A percentile compares a stretch with the other conserved stretches of the same genome.
Conservation (phyloP, 1,140 invertebrate species). For the Drosophila subpulchrella region DNA sequence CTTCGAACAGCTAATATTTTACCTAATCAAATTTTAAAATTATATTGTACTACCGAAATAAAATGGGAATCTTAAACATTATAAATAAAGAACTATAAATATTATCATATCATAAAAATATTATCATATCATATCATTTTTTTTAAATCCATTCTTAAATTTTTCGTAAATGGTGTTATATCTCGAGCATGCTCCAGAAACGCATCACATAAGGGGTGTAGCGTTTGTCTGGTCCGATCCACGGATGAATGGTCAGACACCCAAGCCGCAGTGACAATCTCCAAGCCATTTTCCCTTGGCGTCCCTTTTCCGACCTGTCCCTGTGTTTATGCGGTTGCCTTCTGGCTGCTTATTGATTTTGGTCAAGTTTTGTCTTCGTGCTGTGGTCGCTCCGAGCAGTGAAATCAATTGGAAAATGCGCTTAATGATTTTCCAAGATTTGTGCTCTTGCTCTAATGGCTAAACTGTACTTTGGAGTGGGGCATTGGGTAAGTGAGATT, state of each 20-base stretch:
- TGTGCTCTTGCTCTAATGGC: constrained; percentile 46
- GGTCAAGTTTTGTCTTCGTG: constrained; percentile 56
- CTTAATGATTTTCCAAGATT: constrained; percentile 75
- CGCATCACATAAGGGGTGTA: neutral
- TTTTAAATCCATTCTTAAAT: no score
- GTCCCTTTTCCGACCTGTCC: constrained; percentile 16
- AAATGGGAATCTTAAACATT: no score
- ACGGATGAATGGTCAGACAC: constrained; percentile 53
- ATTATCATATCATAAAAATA: no score
- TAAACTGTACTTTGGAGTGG: constrained; percentile 58
- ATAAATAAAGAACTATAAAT: no score
- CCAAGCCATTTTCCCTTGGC: constrained; percentile 7
- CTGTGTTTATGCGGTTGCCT: constrained; percentile 58
- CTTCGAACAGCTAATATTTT: no score
- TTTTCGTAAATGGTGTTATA: no score
- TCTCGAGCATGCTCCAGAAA: neutral
- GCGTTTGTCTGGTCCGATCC: constrained; percentile 28
- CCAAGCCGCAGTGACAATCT: constrained; percentile 49
- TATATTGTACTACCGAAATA: no score
- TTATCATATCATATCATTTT: no score
- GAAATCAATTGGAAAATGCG: constrained; percentile 83
- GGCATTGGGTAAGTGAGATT: constrained; percentile 19
- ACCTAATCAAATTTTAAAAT: no score
- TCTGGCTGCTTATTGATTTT: constrained; percentile 76
- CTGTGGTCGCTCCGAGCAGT: constrained; percentile 45